phyloP scores from a whole-genome alignment of 2,797 vertebrate species.

The Taeniopygia guttata region DNA sequence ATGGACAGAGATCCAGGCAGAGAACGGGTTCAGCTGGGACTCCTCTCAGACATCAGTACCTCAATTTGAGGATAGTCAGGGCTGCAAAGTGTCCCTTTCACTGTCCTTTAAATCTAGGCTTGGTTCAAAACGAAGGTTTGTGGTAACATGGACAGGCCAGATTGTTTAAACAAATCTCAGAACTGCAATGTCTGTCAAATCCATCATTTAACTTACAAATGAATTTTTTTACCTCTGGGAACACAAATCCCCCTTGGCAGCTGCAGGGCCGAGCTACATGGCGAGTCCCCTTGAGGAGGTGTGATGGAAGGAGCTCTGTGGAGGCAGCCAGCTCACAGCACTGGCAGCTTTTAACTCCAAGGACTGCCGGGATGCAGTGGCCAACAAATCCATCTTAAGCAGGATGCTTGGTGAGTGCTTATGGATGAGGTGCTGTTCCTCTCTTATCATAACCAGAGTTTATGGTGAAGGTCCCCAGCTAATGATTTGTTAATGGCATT shows the following conservation, averaged over 20 bases:
- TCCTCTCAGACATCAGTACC: neutral
- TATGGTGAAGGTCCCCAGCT: rapidly evolving
- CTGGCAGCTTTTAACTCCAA: neutral
- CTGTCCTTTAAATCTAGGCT: neutral
- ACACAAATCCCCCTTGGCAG: neutral
- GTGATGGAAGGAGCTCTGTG: neutral
- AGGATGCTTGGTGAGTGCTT: neutral
- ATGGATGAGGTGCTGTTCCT: neutral
- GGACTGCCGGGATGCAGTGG: neutral
- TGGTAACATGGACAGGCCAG: neutral
- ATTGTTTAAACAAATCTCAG: neutral
- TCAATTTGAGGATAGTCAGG: neutral
- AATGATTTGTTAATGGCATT: slow-evolving; percentile 22
- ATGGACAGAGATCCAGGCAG: neutral
- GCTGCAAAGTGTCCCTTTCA: neutral
- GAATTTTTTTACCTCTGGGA: neutral
- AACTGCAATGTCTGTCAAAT: neutral
- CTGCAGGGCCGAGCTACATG: neutral
- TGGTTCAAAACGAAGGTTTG: neutral
- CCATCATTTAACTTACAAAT: neutral
- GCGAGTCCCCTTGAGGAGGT: neutral
- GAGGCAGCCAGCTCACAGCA: neutral
- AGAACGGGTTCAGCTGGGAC: neutral
- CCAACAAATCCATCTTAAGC: neutral
- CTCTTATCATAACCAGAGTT: neutral